Evolutionary conservation across 2,888 invertebrate species (phyloP).

Genomic region (Troglohyphantes excavatus): DNA sequence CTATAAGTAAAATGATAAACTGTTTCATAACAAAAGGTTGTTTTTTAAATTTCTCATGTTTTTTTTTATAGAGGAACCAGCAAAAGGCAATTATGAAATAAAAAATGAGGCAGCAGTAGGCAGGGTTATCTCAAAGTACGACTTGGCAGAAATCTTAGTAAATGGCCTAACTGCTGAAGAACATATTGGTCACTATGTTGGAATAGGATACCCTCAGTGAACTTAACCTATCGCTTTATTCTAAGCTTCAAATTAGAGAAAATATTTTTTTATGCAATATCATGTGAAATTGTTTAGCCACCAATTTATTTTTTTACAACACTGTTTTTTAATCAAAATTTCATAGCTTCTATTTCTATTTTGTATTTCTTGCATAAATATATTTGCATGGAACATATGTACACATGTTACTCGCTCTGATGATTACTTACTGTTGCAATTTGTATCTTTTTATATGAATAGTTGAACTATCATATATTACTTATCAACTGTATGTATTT

Average conservation of each 20-base stretch:
- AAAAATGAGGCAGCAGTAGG: conserved; percentile 87
- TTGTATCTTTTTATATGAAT: not conserved
- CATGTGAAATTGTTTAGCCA: not conserved
- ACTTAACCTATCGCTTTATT: not conserved
- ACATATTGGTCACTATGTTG: conserved; percentile 87
- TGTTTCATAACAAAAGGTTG: too few relatives aligned
- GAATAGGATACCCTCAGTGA: conserved; percentile 83
- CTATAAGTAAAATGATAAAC: too few relatives aligned
- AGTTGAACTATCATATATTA: not conserved
- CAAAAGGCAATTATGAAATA: conserved; percentile 85
- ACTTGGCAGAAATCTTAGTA: conserved; percentile 90
- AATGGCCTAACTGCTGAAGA: conserved; percentile 88
- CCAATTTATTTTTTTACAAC: not conserved
- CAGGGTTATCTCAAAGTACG: conserved; percentile 88
- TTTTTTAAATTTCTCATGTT: too few relatives aligned
- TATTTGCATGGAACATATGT: not conserved
- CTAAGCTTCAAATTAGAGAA: not conserved
- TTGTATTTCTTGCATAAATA: not conserved
- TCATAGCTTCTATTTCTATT: not conserved
- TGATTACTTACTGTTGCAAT: not conserved
- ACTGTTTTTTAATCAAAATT: not conserved
- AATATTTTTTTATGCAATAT: not conserved
- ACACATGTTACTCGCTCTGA: not conserved
- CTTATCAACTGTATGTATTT: not conserved
- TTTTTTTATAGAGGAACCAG: conserved; percentile 86